Evolutionary conservation across 2,113 vertebrate species (phyloP).

Genomic region (Crocuta crocuta): DNA sequence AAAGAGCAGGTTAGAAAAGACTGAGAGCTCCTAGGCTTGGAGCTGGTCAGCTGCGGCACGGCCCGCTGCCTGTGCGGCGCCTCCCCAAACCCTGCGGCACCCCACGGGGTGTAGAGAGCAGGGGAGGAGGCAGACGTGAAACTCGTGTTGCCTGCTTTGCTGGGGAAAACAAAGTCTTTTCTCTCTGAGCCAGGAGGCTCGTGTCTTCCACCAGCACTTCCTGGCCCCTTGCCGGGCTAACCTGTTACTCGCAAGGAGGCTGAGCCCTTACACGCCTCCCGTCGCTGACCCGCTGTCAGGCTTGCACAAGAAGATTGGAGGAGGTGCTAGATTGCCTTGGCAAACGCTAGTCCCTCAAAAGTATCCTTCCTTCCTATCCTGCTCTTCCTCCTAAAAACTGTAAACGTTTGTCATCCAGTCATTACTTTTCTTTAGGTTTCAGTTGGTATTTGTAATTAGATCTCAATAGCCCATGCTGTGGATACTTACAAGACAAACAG

Average conservation of each 20-base stretch:
- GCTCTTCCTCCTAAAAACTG: background rate
- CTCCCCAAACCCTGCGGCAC: too few species aligned
- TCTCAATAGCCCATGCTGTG: too few species aligned
- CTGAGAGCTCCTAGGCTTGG: background rate
- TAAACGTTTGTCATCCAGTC: background rate
- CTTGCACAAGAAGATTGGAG: fast-evolving
- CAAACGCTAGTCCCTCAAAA: background rate
- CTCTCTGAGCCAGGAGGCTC: background rate
- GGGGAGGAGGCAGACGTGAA: fast-evolving
- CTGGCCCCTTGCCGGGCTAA: fast-evolving
- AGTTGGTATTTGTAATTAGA: background rate
- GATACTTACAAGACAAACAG: fast-evolving
- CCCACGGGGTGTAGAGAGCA: background rate
- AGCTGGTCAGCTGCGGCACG: background rate
- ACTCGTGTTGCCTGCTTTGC: background rate
- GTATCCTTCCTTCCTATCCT: background rate
- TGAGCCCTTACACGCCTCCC: fast-evolving
- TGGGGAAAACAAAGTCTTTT: fast-evolving
- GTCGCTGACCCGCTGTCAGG: fast-evolving
- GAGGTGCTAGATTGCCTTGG: background rate
- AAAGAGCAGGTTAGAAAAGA: background rate
- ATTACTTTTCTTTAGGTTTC: background rate
- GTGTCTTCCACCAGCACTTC: background rate
- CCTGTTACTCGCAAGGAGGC: background rate
- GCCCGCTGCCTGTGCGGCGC: fast-evolving